Percentiles rank a stretch among this genome's conserved stretches.
Conservation (phyloP, 2,888 invertebrate genomes). For the Cosmia trapezina region DNA sequence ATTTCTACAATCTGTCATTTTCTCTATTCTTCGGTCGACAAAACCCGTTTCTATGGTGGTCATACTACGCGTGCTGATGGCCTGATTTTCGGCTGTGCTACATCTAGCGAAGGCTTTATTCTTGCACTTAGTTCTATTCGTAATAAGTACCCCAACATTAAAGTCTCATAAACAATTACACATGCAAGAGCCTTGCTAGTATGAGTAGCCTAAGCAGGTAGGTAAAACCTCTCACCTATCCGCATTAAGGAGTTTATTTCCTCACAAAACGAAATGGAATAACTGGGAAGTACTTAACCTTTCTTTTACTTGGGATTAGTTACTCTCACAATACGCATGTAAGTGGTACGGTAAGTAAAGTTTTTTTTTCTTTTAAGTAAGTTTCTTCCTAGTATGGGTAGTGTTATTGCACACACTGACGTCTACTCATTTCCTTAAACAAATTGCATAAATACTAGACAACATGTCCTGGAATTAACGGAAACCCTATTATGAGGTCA, state of each 20-base stretch:
- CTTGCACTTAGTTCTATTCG: not conserved
- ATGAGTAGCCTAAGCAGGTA: not conserved
- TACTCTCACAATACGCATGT: conserved; percentile 41
- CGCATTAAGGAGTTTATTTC: conserved; percentile 67
- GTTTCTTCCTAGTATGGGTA: conserved; percentile 52
- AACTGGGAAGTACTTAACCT: conserved; percentile 65
- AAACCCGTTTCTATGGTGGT: too few species aligned
- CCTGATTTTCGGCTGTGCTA: not conserved
- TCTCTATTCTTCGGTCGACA: too few species aligned
- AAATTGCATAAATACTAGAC: conserved; percentile 1
- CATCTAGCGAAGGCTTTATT: not conserved
- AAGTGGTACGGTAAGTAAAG: conserved; percentile 16
- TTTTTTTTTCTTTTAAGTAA: conserved; percentile 58
- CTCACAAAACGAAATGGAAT: conserved; percentile 72
- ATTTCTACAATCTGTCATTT: too few species aligned
- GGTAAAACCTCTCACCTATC: conserved; percentile 7
- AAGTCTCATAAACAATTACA: conserved; percentile 4
- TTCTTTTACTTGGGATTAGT: conserved; percentile 64
- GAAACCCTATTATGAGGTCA: too few species aligned
- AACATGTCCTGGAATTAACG: not conserved
- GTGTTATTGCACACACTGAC: conserved; percentile 36
- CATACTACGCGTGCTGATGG: too few species aligned
- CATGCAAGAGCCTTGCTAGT: not conserved
- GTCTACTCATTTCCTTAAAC: conserved; percentile 15
- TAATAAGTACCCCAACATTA: not conserved